Conservation (phyloP, 2,888 invertebrate species). For the Hypsopygia costalis region DNA sequence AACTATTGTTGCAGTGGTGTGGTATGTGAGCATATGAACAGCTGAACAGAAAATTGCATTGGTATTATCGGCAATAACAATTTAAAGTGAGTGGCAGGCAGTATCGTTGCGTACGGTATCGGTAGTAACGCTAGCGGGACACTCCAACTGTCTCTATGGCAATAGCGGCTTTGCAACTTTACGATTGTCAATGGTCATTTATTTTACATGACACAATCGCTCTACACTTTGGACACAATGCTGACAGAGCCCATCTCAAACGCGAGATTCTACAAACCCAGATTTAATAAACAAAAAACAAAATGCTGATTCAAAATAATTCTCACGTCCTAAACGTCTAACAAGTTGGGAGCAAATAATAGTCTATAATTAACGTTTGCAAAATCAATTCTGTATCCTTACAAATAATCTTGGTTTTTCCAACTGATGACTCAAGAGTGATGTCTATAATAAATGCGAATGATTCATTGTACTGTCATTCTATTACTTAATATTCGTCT, state of each 20-base stretch:
- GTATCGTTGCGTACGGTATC: conserved; percentile 49
- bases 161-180: conserved; percentile 25
- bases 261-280: no score
- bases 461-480: not conserved
- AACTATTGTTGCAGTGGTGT: conserved; percentile 13
- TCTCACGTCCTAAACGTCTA: no score
- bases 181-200: conserved; percentile 1
- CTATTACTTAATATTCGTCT: not conserved
- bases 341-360: no score
- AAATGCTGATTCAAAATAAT: no score
- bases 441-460: not conserved
- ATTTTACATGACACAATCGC: conserved; percentile 2
- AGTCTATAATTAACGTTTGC: no score
- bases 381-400: not conserved
- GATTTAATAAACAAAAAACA: no score
- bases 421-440: not conserved
- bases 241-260: no score
- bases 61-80: conserved; percentile 52
- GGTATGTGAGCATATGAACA: conserved; percentile 22
- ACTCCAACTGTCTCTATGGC: conserved; percentile 50
- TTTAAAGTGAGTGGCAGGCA: conserved; percentile 43
- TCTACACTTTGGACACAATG: no score
- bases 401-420: not conserved
- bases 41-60: conserved; percentile 41
- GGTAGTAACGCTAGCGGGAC: conserved; percentile 62